Evolutionary conservation across 2,888 invertebrate genomes (phyloP), one percentile per base, ranked within the genome.

Genomic region (Sinohyriopsis cumingii): DNA sequence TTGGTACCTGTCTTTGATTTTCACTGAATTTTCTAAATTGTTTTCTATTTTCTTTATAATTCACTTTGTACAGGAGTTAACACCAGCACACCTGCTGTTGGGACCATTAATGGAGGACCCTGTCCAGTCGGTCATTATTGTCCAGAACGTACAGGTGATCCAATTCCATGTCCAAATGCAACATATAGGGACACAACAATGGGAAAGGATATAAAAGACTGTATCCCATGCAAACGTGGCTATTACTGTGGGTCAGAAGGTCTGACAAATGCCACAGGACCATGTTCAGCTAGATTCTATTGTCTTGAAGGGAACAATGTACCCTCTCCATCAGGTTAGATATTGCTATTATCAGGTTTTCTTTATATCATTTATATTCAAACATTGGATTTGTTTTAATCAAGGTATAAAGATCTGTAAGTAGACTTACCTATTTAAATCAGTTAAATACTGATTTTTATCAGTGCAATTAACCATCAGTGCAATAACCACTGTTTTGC

Each of bases 61-160:
- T 20, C 45, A 61, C 4, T 57, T 57, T 59, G 33, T 61, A 20
- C 67, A 87, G 87, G 88, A 72, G 85, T 85, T 12, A 88, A 84
- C 68, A 76, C 82, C 1, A 84, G 84, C 63, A 86, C 86, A n/a
- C 55, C 75, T 12, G 82, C 69, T 18, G 86, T 85, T 5, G 81
- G 85, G 9, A 86, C 81, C 54, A 88, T 87, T 25, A 65, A 84
- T 6, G 88, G 88, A 12, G 88, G 88, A 0, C 88, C 88, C 0
- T 89, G 89, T 69, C 88, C 89, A 2, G 65, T 81, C 7, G 89
- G 89, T 1, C 83, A 78, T 72, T 89, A 87, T 81, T 89, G 89
- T 68, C 84, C 83, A 7, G 28, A 67, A 33, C 81, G 84, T 72
- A 89, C 89, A 2, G 84, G 85, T 62, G 87, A 86, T 69, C 89